Evolutionary conservation across 23 tunicate species (phyloP).

Genomic region (Halocynthia aurantium): DNA sequence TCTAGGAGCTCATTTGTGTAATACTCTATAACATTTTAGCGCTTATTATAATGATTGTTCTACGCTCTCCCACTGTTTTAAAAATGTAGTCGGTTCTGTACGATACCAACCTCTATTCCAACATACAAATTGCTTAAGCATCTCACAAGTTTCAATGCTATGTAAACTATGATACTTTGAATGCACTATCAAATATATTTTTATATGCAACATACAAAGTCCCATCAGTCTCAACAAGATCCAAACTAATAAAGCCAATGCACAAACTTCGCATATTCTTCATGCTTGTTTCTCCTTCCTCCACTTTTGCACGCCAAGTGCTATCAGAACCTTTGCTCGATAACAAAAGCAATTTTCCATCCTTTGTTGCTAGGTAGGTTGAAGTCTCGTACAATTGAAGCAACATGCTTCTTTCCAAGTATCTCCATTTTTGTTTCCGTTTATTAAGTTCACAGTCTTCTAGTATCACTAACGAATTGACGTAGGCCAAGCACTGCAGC

Average conservation of each 20-base stretch:
- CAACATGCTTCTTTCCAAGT: background rate
- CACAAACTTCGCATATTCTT: slow-evolving; percentile 58
- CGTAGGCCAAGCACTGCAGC: slow-evolving; percentile 42
- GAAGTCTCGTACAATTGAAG: background rate
- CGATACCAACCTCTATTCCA: no score
- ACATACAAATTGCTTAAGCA: no score
- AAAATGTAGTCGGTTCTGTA: no score
- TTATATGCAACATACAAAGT: no score
- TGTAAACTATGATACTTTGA: no score
- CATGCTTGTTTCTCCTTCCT: slow-evolving; percentile 45
- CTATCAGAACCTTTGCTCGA: slow-evolving; percentile 19
- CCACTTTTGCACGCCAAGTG: slow-evolving; percentile 64
- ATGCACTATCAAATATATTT: no score
- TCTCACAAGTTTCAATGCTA: no score
- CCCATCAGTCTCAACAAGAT: no score
- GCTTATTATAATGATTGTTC: no score
- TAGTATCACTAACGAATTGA: slow-evolving; percentile 24
- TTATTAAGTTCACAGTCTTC: slow-evolving; percentile 38
- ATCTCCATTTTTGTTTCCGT: slow-evolving; percentile 19
- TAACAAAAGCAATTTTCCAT: background rate
- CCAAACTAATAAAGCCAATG: background rate
- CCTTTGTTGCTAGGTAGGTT: background rate
- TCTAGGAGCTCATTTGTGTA: no score
- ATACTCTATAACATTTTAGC: no score
- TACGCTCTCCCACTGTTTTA: no score